Conservation (phyloP, 1,140 invertebrate genomes). For the Eciton burchellii region DNA sequence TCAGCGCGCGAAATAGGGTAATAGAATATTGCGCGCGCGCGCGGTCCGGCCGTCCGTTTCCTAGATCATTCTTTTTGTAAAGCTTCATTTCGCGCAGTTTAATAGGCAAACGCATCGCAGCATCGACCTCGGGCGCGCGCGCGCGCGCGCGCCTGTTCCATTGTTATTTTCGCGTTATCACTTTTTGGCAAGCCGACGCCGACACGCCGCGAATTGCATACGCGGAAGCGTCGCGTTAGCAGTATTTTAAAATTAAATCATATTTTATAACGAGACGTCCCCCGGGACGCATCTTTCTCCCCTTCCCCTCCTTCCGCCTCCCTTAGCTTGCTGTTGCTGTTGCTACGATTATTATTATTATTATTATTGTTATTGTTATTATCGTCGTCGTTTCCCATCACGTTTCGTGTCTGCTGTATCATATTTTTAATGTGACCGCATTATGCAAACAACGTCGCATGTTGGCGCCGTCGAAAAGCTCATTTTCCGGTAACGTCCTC, state of each 20-base stretch:
- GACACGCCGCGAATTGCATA: not conserved
- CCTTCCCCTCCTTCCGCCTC: not conserved
- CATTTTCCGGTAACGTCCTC: constrained; percentile 9
- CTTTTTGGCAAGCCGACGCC: constrained; percentile 6
- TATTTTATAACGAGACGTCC: constrained; percentile 48
- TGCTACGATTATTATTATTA: constrained; percentile 16
- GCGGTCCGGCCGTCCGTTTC: constrained; percentile 15
- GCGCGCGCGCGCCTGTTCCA: not conserved
- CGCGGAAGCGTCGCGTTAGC: constrained; percentile 14
- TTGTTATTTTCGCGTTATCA: constrained; percentile 39
- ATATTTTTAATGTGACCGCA: constrained; percentile 44
- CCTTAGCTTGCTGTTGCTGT: no score
- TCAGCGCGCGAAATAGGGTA: constrained; percentile 35
- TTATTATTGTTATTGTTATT: constrained; percentile 3
- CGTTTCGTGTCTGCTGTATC: constrained; percentile 27
- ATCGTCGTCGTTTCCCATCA: no score
- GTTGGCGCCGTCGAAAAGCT: constrained; percentile 11
- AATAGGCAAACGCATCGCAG: constrained; percentile 48
- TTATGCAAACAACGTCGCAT: constrained; percentile 27
- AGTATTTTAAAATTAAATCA: constrained; percentile 50
- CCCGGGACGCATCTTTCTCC: not conserved
- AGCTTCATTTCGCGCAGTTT: constrained; percentile 45
- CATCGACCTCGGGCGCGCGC: constrained; percentile 24
- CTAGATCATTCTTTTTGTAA: constrained; percentile 25
- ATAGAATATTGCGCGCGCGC: constrained; percentile 26